A percentile compares a stretch with the other conserved stretches of the same genome.
Evolutionary conservation across 2,888 invertebrate species (phyloP).

Genomic region (Dynastes hyllus): DNA sequence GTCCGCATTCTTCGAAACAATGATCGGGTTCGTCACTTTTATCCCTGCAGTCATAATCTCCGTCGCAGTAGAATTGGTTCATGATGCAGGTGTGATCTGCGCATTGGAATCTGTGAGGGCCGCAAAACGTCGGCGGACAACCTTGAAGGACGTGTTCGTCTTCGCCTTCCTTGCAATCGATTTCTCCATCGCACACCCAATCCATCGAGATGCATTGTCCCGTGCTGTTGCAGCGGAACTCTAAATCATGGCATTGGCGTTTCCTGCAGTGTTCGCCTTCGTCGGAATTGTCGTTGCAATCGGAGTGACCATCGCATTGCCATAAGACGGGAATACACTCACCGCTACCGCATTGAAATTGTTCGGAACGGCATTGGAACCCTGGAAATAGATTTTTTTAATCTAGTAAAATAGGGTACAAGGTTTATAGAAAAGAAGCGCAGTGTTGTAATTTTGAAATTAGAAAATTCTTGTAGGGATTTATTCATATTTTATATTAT

Average conservation of each 20-base stretch:
- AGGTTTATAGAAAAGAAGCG: too few relatives aligned
- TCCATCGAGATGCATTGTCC: conserved; percentile 78
- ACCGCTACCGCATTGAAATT: conserved; percentile 72
- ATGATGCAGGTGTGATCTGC: conserved; percentile 75
- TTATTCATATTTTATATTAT: too few relatives aligned
- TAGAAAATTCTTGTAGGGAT: too few relatives aligned
- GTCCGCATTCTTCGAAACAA: conserved; percentile 66
- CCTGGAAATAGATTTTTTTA: conserved; percentile 55
- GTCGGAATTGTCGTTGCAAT: conserved; percentile 80
- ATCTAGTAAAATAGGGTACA: conserved; percentile 7
- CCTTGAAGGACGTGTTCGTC: conserved; percentile 60
- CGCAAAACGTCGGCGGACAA: conserved; percentile 66
- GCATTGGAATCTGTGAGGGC: conserved; percentile 72
- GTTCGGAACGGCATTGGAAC: conserved; percentile 69
- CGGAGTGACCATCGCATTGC: conserved; percentile 79
- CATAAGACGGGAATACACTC: conserved; percentile 75
- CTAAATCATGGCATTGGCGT: conserved; percentile 71
- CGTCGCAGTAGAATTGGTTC: conserved; percentile 79
- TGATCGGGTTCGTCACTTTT: conserved; percentile 76
- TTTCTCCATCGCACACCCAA: conserved; percentile 83
- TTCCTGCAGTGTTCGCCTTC: conserved; percentile 69
- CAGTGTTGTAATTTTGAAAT: too few relatives aligned
- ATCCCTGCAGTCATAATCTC: conserved; percentile 80
- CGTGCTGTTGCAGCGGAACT: conserved; percentile 69
- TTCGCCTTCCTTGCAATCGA: conserved; percentile 76